These are phyloP conservation scores for Torymus tubicola DNA, from an alignment of 2,888 invertebrate genomes.

Conservation along the genomic window DNA sequence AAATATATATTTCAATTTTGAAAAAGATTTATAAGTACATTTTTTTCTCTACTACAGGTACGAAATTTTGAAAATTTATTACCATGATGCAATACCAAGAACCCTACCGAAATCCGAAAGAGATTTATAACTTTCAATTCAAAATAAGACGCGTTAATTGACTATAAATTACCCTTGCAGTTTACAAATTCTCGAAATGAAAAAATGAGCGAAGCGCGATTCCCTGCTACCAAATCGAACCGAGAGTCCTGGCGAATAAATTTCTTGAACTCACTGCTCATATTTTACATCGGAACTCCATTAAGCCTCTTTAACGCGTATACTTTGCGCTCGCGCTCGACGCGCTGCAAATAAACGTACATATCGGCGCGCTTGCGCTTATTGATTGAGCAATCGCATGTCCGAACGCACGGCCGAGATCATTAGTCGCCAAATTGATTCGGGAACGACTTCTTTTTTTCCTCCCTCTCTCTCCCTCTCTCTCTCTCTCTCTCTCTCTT, in stretches of 20 bases:
- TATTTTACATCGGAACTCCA: conserved; percentile 32
- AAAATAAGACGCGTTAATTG: conserved; percentile 3
- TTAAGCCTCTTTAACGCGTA: conserved; percentile 9
- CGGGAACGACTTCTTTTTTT: not conserved
- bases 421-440: conserved; percentile 27
- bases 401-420: conserved; percentile 1
- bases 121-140: not conserved
- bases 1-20: too few species aligned
- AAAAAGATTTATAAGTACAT: too few species aligned
- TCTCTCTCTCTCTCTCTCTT: not conserved
- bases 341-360: not conserved
- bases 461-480: not conserved
- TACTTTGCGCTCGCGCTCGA: not conserved
- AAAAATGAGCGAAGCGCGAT: conserved; percentile 2
- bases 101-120: not conserved
- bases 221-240: not conserved
- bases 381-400: conserved; percentile 49
- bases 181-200: conserved; percentile 14
- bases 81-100: too few species aligned
- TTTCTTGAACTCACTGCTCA: conserved; percentile 14
- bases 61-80: too few species aligned
- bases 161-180: conserved; percentile 16
- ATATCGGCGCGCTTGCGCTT: not conserved
- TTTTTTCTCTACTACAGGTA: too few species aligned
- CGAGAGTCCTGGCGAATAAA: conserved; percentile 9